Base-by-base conservation (phyloP, 2,113 vertebrate species). In the Manacus vitellinus region DNA sequence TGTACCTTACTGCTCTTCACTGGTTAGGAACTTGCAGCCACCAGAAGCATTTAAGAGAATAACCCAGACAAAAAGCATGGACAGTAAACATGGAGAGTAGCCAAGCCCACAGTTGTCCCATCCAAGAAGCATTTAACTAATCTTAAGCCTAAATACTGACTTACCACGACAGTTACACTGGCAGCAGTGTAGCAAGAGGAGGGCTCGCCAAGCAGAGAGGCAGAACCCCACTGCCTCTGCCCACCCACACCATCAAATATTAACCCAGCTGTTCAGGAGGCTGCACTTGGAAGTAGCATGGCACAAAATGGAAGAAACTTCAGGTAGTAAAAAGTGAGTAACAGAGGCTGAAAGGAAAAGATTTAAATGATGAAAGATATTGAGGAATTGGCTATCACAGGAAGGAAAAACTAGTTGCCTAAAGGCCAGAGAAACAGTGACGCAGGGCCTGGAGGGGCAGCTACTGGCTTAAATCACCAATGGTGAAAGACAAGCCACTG, bases 241-340 rank as follows among this genome's bases (percentile, higher is more conserved):
- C 49, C 63, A 77, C 51, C 8, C 35, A 23, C 51, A 15, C 30
- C 0, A 0, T 88, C 76, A 95, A 95, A 92, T 33, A 96, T 97
- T 97, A 97, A 97, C 85, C 39, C 55, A 51, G 84, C 59, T 16
- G 41, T 8, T 85, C 47, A 54, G 46, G 37, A 92, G n/a, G 67
- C 58, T 79, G 78, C 11, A 10, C 61, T 65, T 72, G 54, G 37
- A 80, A 70, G n/a, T 3, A 73, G 31, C 5, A 1, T 4, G 20
- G 37, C 33, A 58, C 30, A n/a, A 85, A 85, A 65, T 3, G n/a
- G 14, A 75, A 94, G 13, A n/a, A 62, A 46, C 18, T 92, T 66
- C 41, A 46, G 51, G 39, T 16, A 62, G n/a, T 21, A 70, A 67
- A 77, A 88, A 88, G 41, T 12, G 20, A 92, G 46, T 37, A 62